phyloP scores from a whole-genome alignment of 2,113 vertebrate genomes.

The Strix uralensis region DNA sequence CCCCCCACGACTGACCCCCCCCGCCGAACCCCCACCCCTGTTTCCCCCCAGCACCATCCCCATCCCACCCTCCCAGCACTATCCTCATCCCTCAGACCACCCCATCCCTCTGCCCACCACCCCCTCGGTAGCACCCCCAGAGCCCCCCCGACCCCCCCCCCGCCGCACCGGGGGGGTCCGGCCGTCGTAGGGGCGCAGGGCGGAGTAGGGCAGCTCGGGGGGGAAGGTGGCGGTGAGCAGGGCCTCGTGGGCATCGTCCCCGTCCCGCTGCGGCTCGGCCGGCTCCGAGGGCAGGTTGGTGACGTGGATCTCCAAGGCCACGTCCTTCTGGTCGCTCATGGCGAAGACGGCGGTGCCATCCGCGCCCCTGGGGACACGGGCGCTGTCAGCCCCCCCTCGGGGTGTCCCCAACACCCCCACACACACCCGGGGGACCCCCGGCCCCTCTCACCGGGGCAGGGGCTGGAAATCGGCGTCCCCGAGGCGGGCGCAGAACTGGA shows the following conservation, averaged over 20 bases:
- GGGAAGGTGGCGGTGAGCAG: conserved; percentile 83
- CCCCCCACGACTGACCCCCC: too few relatives aligned
- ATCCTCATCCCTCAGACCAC: too few relatives aligned
- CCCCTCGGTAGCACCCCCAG: too few relatives aligned
- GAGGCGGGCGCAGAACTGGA: conserved; percentile 79
- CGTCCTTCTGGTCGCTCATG: conserved; percentile 85
- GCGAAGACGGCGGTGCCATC: conserved; percentile 80
- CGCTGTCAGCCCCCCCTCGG: rapidly evolving
- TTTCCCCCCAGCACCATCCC: too few relatives aligned
- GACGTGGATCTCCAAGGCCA: conserved; percentile 84
- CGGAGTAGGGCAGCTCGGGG: conserved; percentile 79
- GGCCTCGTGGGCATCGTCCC: conserved; percentile 91
- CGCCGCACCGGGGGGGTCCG: background rate
- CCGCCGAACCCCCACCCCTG: too few relatives aligned
- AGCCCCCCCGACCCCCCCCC: background rate
- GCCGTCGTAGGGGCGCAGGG: conserved; percentile 68
- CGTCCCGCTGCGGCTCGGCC: conserved; percentile 75
- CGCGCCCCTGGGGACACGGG: conserved; percentile 68
- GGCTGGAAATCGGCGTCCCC: conserved; percentile 81
- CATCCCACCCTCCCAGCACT: too few relatives aligned
- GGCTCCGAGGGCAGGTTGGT: conserved; percentile 87
- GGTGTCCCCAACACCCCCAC: background rate
- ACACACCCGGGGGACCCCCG: rapidly evolving
- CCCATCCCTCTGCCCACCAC: too few relatives aligned
- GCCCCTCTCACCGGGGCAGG: conserved; percentile 78